Conservation (phyloP, 2,797 vertebrate species). For the Labeo calbasu region DNA sequence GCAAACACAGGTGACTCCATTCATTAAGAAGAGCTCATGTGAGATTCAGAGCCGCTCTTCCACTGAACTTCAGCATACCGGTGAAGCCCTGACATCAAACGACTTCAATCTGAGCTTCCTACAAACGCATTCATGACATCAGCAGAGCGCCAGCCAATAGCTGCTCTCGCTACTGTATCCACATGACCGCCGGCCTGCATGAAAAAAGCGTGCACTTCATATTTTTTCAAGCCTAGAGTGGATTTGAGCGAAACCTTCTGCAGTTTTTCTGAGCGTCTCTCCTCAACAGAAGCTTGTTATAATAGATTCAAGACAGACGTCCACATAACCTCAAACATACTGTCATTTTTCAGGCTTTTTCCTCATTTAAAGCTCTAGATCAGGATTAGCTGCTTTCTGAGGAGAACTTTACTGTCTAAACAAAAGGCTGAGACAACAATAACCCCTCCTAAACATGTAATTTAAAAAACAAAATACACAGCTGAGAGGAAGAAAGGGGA, state of each 20-base stretch:
- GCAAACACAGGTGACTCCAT: neutral
- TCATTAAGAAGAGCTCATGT: neutral
- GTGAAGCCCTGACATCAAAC: constrained; percentile 6
- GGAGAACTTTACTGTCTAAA: neutral
- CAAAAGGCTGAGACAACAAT: neutral
- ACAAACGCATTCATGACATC: neutral
- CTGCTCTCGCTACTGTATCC: neutral
- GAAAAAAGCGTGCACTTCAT: neutral
- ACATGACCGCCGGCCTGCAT: neutral
- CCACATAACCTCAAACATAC: neutral
- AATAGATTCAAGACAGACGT: neutral
- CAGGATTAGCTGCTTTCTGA: neutral
- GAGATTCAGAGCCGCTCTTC: neutral
- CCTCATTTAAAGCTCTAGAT: neutral
- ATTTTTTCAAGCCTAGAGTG: neutral
- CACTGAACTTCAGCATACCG: constrained; percentile 4
- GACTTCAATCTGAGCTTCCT: neutral
- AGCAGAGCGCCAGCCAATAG: neutral
- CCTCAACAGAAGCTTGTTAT: neutral
- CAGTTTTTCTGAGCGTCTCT: neutral
- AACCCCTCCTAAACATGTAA: constrained; percentile 1
- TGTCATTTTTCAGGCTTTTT: neutral
- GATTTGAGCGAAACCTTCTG: neutral
- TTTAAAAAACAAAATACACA: neutral
- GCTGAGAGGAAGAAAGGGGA: neutral